Evolutionary conservation across 2,888 invertebrate species (phyloP), one percentile per base, ranked within the genome.

Genomic region (Myathropa florea): DNA sequence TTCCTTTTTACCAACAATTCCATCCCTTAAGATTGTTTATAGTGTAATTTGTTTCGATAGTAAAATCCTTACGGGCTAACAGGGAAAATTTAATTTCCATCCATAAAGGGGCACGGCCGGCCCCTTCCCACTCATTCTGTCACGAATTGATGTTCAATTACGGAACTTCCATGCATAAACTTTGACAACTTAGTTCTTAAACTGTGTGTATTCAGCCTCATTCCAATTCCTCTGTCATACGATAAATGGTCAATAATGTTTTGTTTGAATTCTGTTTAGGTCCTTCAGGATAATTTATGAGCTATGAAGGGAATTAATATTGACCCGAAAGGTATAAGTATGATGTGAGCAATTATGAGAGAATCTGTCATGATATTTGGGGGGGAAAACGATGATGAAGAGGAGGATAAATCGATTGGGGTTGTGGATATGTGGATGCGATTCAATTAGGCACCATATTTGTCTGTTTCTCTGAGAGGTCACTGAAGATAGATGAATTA

Each of bases 101-200:
- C 55, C 55, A 61, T 39, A 68, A 71, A 68, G 57, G 63, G 68
- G 70, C 64, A 10, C 21, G 23, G 39, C 68, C 53, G 75, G 79
- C 68, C 6, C 6, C 0, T 28, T 30, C 9, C 30, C 33, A 46
- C 46, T 18, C 46, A 46, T 46, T 46, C 46, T 46, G 46, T 46
- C 46, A 46, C 85, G 72, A 85, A 85, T 85, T 82, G 85, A 82
- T 85, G 85, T 72, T 77, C 85, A 85, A 85, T 85, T 85, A 82
- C 68, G 68, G 68, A 70, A 75, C 61, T 72, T 36, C 67, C 63
- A 55, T 80, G 70, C 61, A 63, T 18, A 75, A 79, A 68, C 33
- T 80, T 84, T 78, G 79, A 79, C 46, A 46, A 46, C 46, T 46
- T 18, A 46, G 18, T 46, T 46, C 46, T 46, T 46, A 46, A 46